Base-by-base conservation (phyloP, 2,113 vertebrate species). In the Cheilinus undulatus region DNA sequence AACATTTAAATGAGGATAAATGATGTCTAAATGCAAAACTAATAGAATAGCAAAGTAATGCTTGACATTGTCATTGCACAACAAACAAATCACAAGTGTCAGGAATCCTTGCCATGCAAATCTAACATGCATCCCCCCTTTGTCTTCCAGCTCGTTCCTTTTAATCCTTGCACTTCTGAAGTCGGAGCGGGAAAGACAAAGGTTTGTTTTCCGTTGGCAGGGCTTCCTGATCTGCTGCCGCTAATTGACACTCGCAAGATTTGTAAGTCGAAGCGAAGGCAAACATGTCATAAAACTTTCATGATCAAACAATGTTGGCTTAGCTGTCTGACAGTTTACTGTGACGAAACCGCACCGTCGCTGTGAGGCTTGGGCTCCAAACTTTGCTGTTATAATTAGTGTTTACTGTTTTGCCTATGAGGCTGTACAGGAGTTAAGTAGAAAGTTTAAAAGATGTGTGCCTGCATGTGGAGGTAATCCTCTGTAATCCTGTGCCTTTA, bases 201-300 rank as follows among this genome's bases (percentile, higher is more conserved):
- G 60, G 71, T 88, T 88, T 88, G 80, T 87, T 85, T 86, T 78
- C 51, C 28, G 54, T 74, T 84, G 78, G 65, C 82, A 79, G 68
- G 45, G 67, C 45, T 76, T 78, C 80, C 68, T 78, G 86, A 91
- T 88, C 70, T 79, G 78, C 71, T 76, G 80, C 80, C n/a, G 43
- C 84, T 91, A 91, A 89, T 91, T 91, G 87, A 89, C 87, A 84
- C 84, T 73, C 64, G 7, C 63, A 70, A 76, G 85, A 83, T 87
- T 73, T 86, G 76, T 76, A 72, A 81, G 83, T 80, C 71, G 20
- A 69, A 64, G 85, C 23, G 60, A 69, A 86, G 73, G 70, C 78
- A 82, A 88, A 87, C 78, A 65, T 75, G 80, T 70, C 86, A 82
- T 83, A 53, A 84, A 84, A 87, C 56, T 81, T 88, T 87, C 71